Conservation (phyloP, 1,140 invertebrate species). For the Brachionus rotundiformis region DNA sequence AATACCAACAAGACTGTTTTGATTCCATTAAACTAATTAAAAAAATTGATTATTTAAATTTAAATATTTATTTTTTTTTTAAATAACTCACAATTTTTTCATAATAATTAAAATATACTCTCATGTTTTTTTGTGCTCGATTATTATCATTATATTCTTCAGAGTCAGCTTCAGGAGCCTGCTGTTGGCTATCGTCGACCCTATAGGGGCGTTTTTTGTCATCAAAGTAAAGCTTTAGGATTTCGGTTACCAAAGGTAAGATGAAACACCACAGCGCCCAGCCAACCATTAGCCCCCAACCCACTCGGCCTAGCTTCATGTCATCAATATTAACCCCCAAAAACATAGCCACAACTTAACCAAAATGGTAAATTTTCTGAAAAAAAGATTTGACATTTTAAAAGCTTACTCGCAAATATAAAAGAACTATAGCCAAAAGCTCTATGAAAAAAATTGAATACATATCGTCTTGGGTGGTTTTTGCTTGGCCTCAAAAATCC, state of each 20-base stretch:
- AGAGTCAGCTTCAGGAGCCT: not conserved
- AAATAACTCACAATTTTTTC: not conserved
- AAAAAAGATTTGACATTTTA: too few species aligned
- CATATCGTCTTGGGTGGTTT: conserved; percentile 33
- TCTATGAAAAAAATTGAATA: conserved; percentile 32
- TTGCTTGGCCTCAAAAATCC: conserved; percentile 5
- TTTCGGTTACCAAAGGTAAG: conserved; percentile 1
- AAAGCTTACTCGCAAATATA: conserved; percentile 25
- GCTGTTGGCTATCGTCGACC: not conserved
- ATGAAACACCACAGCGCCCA: conserved; percentile 48
- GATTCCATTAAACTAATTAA: not conserved
- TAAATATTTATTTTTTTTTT: not conserved
- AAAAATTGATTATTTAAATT: not conserved
- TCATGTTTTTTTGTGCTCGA: not conserved
- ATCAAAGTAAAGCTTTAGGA: not conserved
- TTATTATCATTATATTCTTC: not conserved
- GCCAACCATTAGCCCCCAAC: conserved; percentile 42
- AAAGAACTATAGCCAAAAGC: conserved; percentile 22
- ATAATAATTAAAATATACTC: not conserved
- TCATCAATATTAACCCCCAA: not conserved
- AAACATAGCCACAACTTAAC: conserved; percentile 46
- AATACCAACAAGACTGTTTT: not conserved
- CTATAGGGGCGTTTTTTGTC: not conserved
- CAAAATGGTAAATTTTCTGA: not conserved
- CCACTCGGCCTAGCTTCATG: not conserved